Conservation (phyloP, 2,797 vertebrate genomes). For the Scomberomorus guttatus region DNA sequence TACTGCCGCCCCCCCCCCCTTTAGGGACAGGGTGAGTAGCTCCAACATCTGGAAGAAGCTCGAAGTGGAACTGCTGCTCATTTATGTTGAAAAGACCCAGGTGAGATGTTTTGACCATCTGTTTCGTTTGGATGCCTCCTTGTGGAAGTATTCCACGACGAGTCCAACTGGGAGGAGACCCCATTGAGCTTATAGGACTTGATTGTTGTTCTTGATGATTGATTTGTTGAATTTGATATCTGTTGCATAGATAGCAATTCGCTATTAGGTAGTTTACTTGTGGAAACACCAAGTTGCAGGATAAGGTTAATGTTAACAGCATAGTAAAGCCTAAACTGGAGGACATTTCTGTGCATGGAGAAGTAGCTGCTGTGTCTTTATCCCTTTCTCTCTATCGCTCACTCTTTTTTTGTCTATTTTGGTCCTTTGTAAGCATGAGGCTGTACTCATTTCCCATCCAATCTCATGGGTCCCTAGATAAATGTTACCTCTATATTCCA, state of each 20-base stretch:
- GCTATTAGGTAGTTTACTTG: background rate
- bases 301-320: slow-evolving; percentile 3
- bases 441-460: slow-evolving; percentile 51
- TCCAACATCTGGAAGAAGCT: background rate
- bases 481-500: slow-evolving; percentile 57
- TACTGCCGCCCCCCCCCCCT: no score
- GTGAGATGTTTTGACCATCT: background rate
- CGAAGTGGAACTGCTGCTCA: background rate
- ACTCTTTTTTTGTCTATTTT: slow-evolving; percentile 18
- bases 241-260: background rate
- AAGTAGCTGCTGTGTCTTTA: background rate
- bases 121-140: slow-evolving; percentile 11
- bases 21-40: background rate
- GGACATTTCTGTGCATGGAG: background rate
- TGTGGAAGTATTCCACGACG: slow-evolving; percentile 1
- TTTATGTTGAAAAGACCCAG: background rate
- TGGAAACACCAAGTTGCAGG: background rate
- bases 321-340: background rate
- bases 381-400: background rate
- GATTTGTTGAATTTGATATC: background rate
- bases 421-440: slow-evolving; percentile 17
- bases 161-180: slow-evolving; percentile 19
- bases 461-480: slow-evolving; percentile 61
- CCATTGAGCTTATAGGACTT: background rate
- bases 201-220: no score